Percentiles rank a stretch among this genome's conserved stretches.
Evolutionary conservation across 2,113 vertebrate species (phyloP).

Genomic region (Shinisaurus crocodilurus): DNA sequence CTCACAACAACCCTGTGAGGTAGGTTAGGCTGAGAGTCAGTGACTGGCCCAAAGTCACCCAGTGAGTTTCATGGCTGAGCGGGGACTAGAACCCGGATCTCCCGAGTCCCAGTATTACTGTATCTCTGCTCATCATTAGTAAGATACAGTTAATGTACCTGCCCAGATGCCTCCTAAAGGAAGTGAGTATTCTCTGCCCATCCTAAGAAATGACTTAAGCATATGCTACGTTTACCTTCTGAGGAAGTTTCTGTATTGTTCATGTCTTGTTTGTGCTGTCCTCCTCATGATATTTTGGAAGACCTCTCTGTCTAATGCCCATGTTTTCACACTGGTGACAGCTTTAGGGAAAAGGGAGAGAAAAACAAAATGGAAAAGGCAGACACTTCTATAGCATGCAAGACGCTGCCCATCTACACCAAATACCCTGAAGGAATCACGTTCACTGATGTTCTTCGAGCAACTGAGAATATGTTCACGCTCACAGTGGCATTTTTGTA

Average conservation of each 20-base stretch:
- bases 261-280: slow-evolving; percentile 89
- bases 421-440: background rate
- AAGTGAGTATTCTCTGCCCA: background rate
- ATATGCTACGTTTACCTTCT: slow-evolving; percentile 80
- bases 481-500: background rate
- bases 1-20: too few species aligned
- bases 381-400: background rate
- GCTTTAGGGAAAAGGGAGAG: slow-evolving; percentile 74
- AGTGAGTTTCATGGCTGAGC: too few species aligned
- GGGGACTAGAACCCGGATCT: too few species aligned
- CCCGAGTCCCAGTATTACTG: too few species aligned
- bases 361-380: slow-evolving; percentile 38
- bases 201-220: background rate
- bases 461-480: background rate
- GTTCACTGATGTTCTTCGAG: background rate
- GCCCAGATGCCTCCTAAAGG: background rate
- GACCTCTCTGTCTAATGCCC: slow-evolving; percentile 91
- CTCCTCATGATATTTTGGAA: slow-evolving; percentile 96
- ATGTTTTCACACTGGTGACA: slow-evolving; percentile 86
- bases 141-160: background rate
- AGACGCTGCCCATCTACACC: background rate
- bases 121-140: background rate
- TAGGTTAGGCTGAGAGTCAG: too few species aligned
- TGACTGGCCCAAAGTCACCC: too few species aligned
- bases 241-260: slow-evolving; percentile 91